Evolutionary conservation across 2,113 vertebrate species (phyloP), one percentile per base, ranked within the genome.

Genomic region (Rhynchopsitta pachyrhyncha): DNA sequence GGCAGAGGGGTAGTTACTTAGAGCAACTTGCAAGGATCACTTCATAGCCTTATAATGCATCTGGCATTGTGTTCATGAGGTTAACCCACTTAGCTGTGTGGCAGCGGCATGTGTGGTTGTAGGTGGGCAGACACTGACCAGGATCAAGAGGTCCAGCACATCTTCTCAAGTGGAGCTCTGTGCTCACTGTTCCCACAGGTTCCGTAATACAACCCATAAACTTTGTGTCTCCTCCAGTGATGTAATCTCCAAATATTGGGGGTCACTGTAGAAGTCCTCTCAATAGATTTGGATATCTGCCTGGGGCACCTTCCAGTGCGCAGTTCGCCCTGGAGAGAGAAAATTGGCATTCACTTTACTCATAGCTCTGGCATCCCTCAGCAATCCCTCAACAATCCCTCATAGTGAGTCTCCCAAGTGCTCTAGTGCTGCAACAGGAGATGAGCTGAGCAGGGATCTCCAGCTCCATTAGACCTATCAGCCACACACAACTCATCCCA

Each of bases 41-140:
- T 53, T 31, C 46, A 29, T 13, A 27, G 71, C 47, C 29, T 27
- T 10, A 5, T 42, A 73, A 52, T 28, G 29, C 57, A 50, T 50
- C 17, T 62, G 39, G 16, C 17, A 3, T 62, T 17, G 18, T 62
- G 31, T 44, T 52, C n/a, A 27, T 28, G 6, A 37, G 7, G 12
- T 50, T 17, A 52, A 37, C 8, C 7, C n/a, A 7, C 17, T 13
- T 0, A 62, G 24, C 23, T 11, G 1, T 2, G 0, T 39, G 47
- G 11, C 23, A 53, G 8, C 17, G 63, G 33, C 11, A 9, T 9
- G 1, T 7, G 28, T 18, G 23, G 23, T 37, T 73, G 22, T 28
- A 50, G 25, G 33, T 55, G 17, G 10, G 10, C 52, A 86, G 19
- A 8, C 13, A 12, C 11, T 29, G 27, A 25, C 10, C 8, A 49